Percentiles rank a stretch among this genome's conserved stretches.
These are phyloP conservation scores for Vannuccia rotundouncinata DNA, from an alignment of 2,888 invertebrate genomes.

Conservation along the genomic window DNA sequence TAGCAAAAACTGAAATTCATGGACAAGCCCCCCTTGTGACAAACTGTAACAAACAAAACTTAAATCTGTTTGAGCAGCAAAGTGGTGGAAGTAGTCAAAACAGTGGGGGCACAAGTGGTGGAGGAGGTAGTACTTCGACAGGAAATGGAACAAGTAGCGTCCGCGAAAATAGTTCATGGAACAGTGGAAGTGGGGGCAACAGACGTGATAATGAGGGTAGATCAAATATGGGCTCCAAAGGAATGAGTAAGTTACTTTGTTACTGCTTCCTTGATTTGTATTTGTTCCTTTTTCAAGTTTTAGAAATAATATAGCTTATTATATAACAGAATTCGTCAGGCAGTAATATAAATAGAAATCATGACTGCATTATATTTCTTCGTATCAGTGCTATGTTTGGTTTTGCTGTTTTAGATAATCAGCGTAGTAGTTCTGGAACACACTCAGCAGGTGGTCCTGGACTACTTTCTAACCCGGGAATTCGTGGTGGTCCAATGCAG, in stretches of 20 bases:
- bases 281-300: too few species aligned
- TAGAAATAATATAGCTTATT: too few species aligned
- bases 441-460: slow-evolving; percentile 45
- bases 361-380: too few species aligned
- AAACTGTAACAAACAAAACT: slow-evolving; percentile 82
- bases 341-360: too few species aligned
- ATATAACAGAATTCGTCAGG: too few species aligned
- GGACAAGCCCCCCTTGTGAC: slow-evolving; percentile 90
- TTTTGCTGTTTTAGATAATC: neutral
- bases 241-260: neutral
- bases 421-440: slow-evolving; percentile 33
- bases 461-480: slow-evolving; percentile 54
- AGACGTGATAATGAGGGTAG: slow-evolving; percentile 28
- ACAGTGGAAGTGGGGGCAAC: neutral
- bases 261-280: too few species aligned
- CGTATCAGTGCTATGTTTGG: too few species aligned
- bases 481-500: neutral
- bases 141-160: neutral
- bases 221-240: neutral
- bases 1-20: slow-evolving; percentile 89
- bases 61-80: slow-evolving; percentile 62
- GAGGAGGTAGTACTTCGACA: neutral
- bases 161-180: neutral
- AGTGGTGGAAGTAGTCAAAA: slow-evolving; percentile 44
- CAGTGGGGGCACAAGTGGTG: slow-evolving; percentile 32